Evolutionary conservation across 2,888 invertebrate genomes (phyloP).

Genomic region (Rhogogaster chlorosoma): DNA sequence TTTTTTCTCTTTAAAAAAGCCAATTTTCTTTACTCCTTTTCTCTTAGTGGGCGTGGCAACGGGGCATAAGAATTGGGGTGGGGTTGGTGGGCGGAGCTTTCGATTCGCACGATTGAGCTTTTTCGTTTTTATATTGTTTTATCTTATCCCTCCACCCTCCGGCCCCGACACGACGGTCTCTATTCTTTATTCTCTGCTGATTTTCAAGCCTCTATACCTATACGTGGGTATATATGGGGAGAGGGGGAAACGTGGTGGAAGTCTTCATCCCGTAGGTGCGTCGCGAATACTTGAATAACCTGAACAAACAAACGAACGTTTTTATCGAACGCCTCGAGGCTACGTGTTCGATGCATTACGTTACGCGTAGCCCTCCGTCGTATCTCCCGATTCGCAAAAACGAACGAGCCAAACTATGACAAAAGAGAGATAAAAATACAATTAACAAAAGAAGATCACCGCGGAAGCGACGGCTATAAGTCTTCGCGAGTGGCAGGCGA

Average conservation of each 20-base stretch:
- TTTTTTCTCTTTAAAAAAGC: neutral
- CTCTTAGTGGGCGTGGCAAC: constrained; percentile 24
- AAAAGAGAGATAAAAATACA: neutral
- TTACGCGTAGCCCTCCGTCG: neutral
- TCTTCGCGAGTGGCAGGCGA: constrained; percentile 3
- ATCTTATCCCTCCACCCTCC: neutral
- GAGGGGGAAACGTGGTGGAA: neutral
- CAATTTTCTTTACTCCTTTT: neutral
- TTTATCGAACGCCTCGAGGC: neutral
- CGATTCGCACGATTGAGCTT: constrained; percentile 44
- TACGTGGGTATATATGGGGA: neutral
- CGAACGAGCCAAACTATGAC: neutral
- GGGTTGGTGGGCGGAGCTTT: neutral
- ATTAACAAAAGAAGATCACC: neutral
- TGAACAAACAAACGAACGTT: constrained; percentile 17
- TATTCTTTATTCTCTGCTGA: constrained; percentile 17
- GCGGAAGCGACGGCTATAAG: constrained; percentile 36
- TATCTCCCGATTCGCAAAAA: neutral
- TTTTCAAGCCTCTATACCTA: neutral
- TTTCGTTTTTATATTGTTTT: constrained; percentile 32
- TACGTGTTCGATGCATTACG: constrained; percentile 1
- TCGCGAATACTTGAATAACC: constrained; percentile 20
- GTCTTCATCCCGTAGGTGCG: constrained; percentile 4
- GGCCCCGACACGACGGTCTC: neutral
- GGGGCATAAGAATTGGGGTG: neutral